A percentile compares a stretch with the other conserved stretches of the same genome.
phyloP scores from a whole-genome alignment of 2,888 invertebrate genomes.

The Endomychus coccineus region DNA sequence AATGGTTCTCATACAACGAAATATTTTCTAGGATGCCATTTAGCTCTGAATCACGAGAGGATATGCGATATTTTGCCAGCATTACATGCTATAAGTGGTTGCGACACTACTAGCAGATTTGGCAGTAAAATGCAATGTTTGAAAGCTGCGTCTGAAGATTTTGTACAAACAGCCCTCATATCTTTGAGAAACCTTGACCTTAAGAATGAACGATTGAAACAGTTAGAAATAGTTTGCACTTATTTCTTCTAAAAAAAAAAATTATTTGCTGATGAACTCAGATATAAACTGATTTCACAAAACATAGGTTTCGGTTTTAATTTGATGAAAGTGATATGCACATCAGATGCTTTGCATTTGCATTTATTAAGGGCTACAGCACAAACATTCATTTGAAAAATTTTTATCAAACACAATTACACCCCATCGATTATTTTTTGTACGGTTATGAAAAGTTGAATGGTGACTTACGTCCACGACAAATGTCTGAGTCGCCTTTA shows the following conservation, averaged over 20 bases:
- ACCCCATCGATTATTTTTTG: no score
- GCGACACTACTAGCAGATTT: conserved; percentile 21
- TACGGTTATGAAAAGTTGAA: no score
- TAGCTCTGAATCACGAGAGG: conserved; percentile 25
- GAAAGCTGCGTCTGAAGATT: conserved; percentile 22
- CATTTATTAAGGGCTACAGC: conserved; percentile 26
- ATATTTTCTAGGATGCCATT: conserved; percentile 23
- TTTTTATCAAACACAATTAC: no score
- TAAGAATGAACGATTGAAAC: conserved; percentile 22
- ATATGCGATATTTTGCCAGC: conserved; percentile 26
- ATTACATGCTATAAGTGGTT: conserved; percentile 25
- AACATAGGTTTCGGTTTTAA: conserved; percentile 20
- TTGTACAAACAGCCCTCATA: conserved; percentile 21
- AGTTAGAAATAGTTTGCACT: conserved; percentile 20
- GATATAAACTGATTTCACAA: conserved; percentile 21
- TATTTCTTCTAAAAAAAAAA: conserved; percentile 23
- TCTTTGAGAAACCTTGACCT: conserved; percentile 20
- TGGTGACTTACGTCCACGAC: no score
- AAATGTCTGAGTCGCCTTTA: no score
- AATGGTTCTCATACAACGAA: conserved; percentile 16
- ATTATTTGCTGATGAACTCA: conserved; percentile 25
- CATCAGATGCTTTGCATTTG: conserved; percentile 24
- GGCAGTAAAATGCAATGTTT: conserved; percentile 16
- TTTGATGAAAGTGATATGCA: conserved; percentile 25
- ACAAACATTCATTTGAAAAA: conserved; percentile 26